A percentile compares a stretch with the other conserved stretches of the same genome.
Conservation (phyloP, 1,140 invertebrate species). For the Aphis gossypii region DNA sequence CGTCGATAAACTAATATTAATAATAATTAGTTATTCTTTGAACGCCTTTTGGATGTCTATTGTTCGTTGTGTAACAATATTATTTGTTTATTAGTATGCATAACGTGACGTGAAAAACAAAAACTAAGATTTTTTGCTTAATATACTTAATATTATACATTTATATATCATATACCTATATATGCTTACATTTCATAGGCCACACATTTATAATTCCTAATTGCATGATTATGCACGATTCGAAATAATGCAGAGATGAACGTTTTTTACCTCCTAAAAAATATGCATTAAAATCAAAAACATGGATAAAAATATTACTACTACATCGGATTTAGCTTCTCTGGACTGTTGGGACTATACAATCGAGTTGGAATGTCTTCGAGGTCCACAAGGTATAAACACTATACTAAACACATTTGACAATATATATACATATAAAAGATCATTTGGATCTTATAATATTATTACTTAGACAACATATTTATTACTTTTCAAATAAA, state of each 20-base stretch:
- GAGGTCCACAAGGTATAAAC: conserved; percentile 73
- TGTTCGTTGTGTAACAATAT: conserved; percentile 13
- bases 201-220: neutral
- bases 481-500: neutral
- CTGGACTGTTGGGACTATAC: conserved; percentile 83
- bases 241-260: neutral
- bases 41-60: neutral
- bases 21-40: conserved; percentile 32
- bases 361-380: conserved; percentile 78
- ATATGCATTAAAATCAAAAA: conserved; percentile 20
- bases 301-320: conserved; percentile 13
- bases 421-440: neutral
- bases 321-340: conserved; percentile 67
- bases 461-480: neutral
- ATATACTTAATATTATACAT: neutral
- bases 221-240: neutral
- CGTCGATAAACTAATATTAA: neutral
- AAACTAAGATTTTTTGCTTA: neutral
- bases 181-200: conserved; percentile 19
- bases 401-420: neutral
- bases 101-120: neutral
- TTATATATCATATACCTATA: conserved; percentile 23
- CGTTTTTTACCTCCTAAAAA: neutral
- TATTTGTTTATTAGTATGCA: conserved; percentile 35
- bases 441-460: neutral